Conservation (phyloP, 2,888 invertebrate genomes). For the Macropis europaea region DNA sequence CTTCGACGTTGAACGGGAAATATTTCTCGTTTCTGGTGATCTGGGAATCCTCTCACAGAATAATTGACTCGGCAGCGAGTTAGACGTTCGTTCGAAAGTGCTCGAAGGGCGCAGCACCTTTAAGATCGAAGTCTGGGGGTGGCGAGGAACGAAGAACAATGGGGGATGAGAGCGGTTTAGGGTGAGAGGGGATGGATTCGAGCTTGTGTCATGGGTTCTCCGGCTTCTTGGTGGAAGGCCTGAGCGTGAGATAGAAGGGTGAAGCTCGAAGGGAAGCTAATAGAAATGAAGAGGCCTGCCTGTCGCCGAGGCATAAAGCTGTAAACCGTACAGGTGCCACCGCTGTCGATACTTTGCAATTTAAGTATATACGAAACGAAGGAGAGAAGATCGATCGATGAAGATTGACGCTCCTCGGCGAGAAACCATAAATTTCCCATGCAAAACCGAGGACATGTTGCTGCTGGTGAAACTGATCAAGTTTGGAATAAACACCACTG, state of each 20-base stretch:
- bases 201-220: slow-evolving; percentile 52
- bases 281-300: slow-evolving; percentile 73
- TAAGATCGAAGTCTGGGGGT: slow-evolving; percentile 62
- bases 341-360: slow-evolving; percentile 23
- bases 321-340: slow-evolving; percentile 58
- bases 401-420: background rate
- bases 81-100: slow-evolving; percentile 21
- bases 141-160: slow-evolving; percentile 68
- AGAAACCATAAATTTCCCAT: background rate
- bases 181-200: slow-evolving; percentile 47
- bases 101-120: slow-evolving; percentile 64
- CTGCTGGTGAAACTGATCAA: too few relatives aligned
- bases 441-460: too few relatives aligned
- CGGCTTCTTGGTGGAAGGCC: slow-evolving; percentile 49
- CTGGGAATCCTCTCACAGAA: slow-evolving; percentile 12
- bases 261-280: slow-evolving; percentile 66
- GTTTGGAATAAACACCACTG: too few relatives aligned
- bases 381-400: background rate
- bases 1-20: background rate
- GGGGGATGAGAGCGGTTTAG: slow-evolving; percentile 54
- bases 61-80: slow-evolving; percentile 43
- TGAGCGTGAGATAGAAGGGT: slow-evolving; percentile 52
- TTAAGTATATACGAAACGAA: slow-evolving; percentile 21
- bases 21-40: slow-evolving; percentile 36
- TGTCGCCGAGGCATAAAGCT: slow-evolving; percentile 68